Evolutionary conservation across 92 coral and sea anemone species (phyloP), one percentile per base, ranked within the genome.

Genomic region (Anthopleura xanthogrammica): DNA sequence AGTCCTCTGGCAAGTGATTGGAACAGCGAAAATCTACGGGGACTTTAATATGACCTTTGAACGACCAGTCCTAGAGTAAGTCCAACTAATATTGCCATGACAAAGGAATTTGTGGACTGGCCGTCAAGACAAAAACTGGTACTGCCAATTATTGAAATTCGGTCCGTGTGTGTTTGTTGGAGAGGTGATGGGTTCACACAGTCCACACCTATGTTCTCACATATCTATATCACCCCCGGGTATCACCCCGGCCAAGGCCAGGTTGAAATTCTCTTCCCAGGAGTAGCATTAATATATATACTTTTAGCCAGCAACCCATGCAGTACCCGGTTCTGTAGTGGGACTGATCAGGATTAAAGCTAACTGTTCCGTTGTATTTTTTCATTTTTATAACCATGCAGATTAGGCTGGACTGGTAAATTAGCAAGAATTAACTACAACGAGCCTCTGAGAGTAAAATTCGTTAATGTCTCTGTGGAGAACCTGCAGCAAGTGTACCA

Each of bases 1-100:
- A 42, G 88, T 93, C n/a, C 83, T 91, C 50, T 90, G 89, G 86
- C 83, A 84, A 50, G 86, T 86, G 12, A 82, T 85, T 72, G 92
- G 97, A 41, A 83, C 81, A 24, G 97, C 89, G 65, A 80, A 80
- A 5, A 84, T 85, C 66, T 85, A 92, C 41, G 97, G 90, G 4
- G 94, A 91, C 70, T 93, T 90, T 58, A 90, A 76, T 58, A 90
- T 88, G 82, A 82, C 82, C 22, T 90, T 90, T 71, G 91, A 90
- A 43, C 85, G 97, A 56, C 97, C 95, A 60, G 83, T 93, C 23
- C 90, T 93, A 60, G 94, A 91, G 97, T 93, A 60, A 85, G 97
- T 87, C 5, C 1, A 43, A 46, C 23, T 60, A 29, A 29, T 29
- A 29, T 29, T 29, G 36, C 36, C n/a, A 16, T 60, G 65, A 60